Evolutionary conservation across 2,888 invertebrate genomes (phyloP), one percentile per base, ranked within the genome.

Genomic region (Mystacides longicornis): DNA sequence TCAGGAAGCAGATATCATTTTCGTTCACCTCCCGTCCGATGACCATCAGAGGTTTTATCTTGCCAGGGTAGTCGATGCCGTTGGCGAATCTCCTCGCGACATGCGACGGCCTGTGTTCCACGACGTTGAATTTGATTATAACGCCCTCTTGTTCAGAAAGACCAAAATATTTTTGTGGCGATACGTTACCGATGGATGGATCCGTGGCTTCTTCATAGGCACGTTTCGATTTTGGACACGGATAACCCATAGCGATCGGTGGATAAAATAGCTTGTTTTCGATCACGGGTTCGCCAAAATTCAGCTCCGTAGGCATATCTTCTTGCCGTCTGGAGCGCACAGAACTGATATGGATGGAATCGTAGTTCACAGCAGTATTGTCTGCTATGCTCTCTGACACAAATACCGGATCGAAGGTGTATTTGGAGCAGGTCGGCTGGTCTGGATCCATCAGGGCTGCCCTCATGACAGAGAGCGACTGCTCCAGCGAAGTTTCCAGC

Each of bases 91-190:
- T 50, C 22, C 51, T 53, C 22, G 11, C 37, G 1, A 23, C 46
- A 20, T 53, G 52, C 11, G 47, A n/a, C 2, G 50, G 55, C 22
- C 53, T 51, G 50, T 57, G 49, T 45, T 61, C 61, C 16, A 52
- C 55, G 1, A 61, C 45, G 46, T 61, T 57, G 43, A 61, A 61
- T 14, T 53, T 49, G 16, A 64, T 54, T 42, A 62, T 63, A 11
- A 63, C 59, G 20, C 59, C 57, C 60, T 72, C 72, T 56, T 67
- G 63, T 48, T 73, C 72, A 62, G 70, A 69, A 51, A 73, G 67
- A 49, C 68, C 71, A 63, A 72, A 73, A 65, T 69, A 71, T 62
- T 69, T 64, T 56, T 67, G 67, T 53, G 71, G 67, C 14, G 55
- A 27, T n/a, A 20, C 43, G 21, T 53, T 31, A 18, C 43, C 51